These are phyloP conservation scores for Cyprinella venusta DNA, from an alignment of 2,797 vertebrate species.

Conservation along the genomic window DNA sequence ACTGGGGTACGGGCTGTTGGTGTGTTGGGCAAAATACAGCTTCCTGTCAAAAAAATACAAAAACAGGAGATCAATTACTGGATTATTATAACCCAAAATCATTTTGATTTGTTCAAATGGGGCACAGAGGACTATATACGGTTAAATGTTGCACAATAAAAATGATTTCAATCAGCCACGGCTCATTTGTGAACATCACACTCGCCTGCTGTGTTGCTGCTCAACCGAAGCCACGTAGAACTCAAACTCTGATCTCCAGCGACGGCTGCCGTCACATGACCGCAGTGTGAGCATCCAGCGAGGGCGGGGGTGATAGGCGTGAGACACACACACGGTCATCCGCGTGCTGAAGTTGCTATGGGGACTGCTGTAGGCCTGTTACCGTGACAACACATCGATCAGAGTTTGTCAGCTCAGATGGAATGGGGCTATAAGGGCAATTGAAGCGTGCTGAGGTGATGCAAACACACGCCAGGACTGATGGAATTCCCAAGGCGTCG, in stretches of 20 bases:
- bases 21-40: slow-evolving; percentile 91
- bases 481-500: neutral
- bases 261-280: slow-evolving; percentile 85
- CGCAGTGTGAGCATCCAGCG: slow-evolving; percentile 95
- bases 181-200: neutral
- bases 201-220: slow-evolving; percentile 88
- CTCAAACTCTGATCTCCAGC: slow-evolving; percentile 93
- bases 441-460: slow-evolving; percentile 10
- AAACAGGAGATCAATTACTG: neutral
- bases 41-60: slow-evolving; percentile 76
- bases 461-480: neutral
- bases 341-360: slow-evolving; percentile 93
- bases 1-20: slow-evolving; percentile 88
- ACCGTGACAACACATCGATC: slow-evolving; percentile 50
- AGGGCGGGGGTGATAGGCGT: slow-evolving; percentile 89
- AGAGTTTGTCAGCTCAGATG: slow-evolving; percentile 39
- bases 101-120: neutral
- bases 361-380: slow-evolving; percentile 91
- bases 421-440: slow-evolving; percentile 35
- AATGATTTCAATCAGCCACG: neutral
- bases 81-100: neutral
- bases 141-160: slow-evolving; percentile 6
- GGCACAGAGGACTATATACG: neutral
- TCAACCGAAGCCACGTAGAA: slow-evolving; percentile 88
- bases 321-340: slow-evolving; percentile 96